phyloP scores from a whole-genome alignment of 2,888 invertebrate genomes.

The Podabrus alpinus region DNA sequence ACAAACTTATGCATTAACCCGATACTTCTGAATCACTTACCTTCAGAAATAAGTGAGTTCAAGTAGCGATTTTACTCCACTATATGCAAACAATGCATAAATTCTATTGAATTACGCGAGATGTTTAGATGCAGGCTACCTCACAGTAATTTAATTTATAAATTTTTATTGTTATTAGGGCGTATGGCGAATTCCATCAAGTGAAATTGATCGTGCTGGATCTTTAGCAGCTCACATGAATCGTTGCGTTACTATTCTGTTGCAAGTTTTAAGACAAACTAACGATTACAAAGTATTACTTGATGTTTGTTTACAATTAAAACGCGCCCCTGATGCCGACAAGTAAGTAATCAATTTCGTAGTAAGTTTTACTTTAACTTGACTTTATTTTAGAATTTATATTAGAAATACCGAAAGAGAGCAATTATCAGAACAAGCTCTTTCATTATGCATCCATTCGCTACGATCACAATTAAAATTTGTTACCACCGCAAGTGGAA shows the following conservation, averaged over 20 bases:
- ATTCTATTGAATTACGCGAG: too few relatives aligned
- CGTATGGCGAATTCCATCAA: constrained; percentile 88
- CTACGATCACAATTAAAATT: constrained; percentile 66
- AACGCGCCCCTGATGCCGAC: constrained; percentile 81
- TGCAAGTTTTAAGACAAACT: constrained; percentile 79
- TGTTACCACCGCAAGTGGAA: constrained; percentile 49
- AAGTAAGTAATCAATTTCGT: constrained; percentile 63
- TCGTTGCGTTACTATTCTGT: constrained; percentile 77
- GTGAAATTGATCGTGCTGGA: constrained; percentile 90
- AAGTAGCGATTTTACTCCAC: too few relatives aligned
- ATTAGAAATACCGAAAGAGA: constrained; percentile 83
- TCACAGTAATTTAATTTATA: too few relatives aligned
- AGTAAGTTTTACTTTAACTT: constrained; percentile 1
- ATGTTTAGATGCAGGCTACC: too few relatives aligned
- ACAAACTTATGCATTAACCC: too few relatives aligned
- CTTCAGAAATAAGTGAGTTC: too few relatives aligned
- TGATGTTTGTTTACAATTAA: constrained; percentile 78
- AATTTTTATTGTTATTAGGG: constrained; percentile 59
- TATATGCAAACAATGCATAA: too few relatives aligned
- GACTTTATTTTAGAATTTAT: constrained; percentile 66
- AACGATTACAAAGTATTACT: constrained; percentile 80
- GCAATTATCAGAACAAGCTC: constrained; percentile 78
- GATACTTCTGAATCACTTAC: too few relatives aligned
- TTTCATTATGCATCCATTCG: constrained; percentile 73
- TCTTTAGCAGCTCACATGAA: constrained; percentile 91